Percentiles rank a stretch among this genome's conserved stretches.
These are phyloP conservation scores for Drosophila rubida DNA, from an alignment of 2,888 invertebrate species.

Conservation along the genomic window DNA sequence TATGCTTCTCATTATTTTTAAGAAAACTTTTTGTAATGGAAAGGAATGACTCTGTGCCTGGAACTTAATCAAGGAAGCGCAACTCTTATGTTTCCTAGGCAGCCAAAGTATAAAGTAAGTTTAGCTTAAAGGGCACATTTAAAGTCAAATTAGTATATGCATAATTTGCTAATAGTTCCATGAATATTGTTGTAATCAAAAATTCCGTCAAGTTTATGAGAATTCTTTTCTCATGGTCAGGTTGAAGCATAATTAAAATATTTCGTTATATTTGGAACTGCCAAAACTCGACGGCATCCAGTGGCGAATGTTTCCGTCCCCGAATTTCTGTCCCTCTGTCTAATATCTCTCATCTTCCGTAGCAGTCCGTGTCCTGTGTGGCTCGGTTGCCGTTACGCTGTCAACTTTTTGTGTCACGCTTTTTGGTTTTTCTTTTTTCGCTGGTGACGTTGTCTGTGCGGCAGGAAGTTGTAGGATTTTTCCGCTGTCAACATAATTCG, in stretches of 20 bases:
- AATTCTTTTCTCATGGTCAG: conserved; percentile 4
- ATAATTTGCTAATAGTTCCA: conserved; percentile 3
- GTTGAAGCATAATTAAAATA: conserved; percentile 66
- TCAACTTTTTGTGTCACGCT: conserved; percentile 57
- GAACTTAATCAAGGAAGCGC: neutral
- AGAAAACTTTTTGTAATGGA: neutral
- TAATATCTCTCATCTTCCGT: neutral
- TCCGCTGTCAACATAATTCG: conserved; percentile 81
- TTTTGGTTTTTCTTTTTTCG: conserved; percentile 36
- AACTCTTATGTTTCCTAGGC: neutral
- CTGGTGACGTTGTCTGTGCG: conserved; percentile 48
- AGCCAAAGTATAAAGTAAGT: neutral
- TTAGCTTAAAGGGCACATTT: neutral
- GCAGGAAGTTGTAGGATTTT: conserved; percentile 79
- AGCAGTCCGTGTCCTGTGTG: neutral
- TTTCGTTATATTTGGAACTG: conserved; percentile 34
- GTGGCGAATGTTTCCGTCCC: conserved; percentile 56
- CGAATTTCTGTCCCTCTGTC: conserved; percentile 20
- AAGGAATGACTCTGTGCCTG: neutral
- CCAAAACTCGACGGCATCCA: conserved; percentile 54
- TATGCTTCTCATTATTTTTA: neutral
- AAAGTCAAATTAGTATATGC: neutral
- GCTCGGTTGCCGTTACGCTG: conserved; percentile 28
- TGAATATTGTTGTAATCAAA: neutral
- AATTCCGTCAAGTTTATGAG: neutral